Base-by-base conservation (phyloP, 1,140 invertebrate genomes). In the Eueides isabella region DNA sequence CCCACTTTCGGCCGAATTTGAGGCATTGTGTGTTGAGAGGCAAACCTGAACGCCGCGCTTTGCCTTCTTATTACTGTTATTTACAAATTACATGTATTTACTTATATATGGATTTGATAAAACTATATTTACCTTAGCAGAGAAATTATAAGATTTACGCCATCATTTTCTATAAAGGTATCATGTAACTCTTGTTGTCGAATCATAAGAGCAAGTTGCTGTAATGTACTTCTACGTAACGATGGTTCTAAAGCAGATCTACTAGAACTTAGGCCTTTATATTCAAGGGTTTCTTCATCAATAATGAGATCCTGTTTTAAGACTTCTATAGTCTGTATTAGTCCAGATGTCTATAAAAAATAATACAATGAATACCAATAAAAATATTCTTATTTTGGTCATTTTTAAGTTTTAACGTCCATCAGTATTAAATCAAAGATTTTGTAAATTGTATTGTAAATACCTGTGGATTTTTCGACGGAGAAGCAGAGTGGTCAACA, bases 281-380 rank as follows among this genome's bases (percentile, higher is more conserved):
- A 80, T 9, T 88, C 79, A n/a, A 81, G 61, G 2, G 90, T 88
- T 29, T 89, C 78, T 3, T 89, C 84, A 30, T 93, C 77, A 79
- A 92, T 62, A 11, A 83, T 63, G 64, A 92, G 74, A 48, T 91
- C 91, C 86, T 92, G 91, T 74, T 91, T 92, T 66, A 92, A 78
- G 2, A 92, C 91, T 31, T 92, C 91, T 16, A 92, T 30, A 1
- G 90, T 86, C 77, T 92, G 91, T 7, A 80, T 67, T 23, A 92
- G 73, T 7, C 86, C 89, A 44, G 86, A 81, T 11, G 82, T 85
- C 90, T 91, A 61, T 31, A 29, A 67, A 44, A 74, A 66, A 73
- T 26, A 1, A 26, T 26, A 19, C n/a, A 48, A 16, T 2, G 9
- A 19, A 26, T 26, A 91, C 88, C 79, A n/a, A n/a, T n/a, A n/a